Percentiles rank a stretch among this genome's conserved stretches.
Evolutionary conservation across 2,797 vertebrate species (phyloP).

Genomic region (Anabas testudineus): DNA sequence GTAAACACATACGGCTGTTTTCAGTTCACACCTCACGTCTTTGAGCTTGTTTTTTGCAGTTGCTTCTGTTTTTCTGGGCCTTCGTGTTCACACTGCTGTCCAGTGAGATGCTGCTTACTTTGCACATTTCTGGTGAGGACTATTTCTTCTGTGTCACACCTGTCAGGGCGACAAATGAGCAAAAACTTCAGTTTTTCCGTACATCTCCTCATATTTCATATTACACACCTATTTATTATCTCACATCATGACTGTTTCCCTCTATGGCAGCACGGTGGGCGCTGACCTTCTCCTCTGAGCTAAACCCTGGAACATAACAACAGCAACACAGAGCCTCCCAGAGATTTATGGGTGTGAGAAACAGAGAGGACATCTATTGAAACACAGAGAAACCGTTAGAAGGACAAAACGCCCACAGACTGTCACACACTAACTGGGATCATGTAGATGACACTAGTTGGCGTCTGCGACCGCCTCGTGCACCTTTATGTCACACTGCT

Average conservation of each 20-base stretch:
- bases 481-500: neutral
- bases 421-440: constrained; percentile 55
- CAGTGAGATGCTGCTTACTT: constrained; percentile 49
- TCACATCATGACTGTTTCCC: neutral
- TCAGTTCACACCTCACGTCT: constrained; percentile 4
- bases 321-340: constrained; percentile 34
- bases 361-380: constrained; percentile 70
- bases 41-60: constrained; percentile 8
- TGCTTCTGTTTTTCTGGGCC: constrained; percentile 1
- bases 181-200: constrained; percentile 18
- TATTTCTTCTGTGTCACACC: constrained; percentile 48
- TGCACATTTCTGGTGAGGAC: constrained; percentile 39
- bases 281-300: constrained; percentile 49
- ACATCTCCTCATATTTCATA: neutral
- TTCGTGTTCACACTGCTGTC: constrained; percentile 15
- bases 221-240: constrained; percentile 38
- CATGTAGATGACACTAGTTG: constrained; percentile 49
- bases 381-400: too few species aligned
- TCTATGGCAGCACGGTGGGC: neutral
- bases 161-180: constrained; percentile 55
- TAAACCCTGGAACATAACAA: constrained; percentile 3
- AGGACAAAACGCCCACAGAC: constrained; percentile 39
- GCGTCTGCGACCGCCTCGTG: constrained; percentile 21
- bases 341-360: constrained; percentile 68
- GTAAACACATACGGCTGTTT: constrained; percentile 4